Evolutionary conservation across 1,140 invertebrate genomes (phyloP).

Genomic region (Babylonia areolata): DNA sequence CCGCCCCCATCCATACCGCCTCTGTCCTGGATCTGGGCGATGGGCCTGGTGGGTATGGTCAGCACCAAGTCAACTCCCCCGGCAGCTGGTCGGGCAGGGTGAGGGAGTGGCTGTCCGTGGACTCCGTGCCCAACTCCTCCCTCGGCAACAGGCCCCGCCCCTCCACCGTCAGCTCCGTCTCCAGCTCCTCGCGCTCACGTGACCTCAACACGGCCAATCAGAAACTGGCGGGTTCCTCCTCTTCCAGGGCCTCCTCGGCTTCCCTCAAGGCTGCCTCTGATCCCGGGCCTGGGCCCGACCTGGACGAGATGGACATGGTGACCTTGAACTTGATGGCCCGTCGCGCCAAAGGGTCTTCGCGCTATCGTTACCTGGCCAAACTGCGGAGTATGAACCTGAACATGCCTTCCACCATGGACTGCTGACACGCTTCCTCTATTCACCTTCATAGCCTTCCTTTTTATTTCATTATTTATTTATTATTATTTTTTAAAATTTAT

Average conservation of each 20-base stretch:
- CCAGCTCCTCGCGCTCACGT: conserved; percentile 27
- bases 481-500: no score
- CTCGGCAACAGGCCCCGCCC: neutral
- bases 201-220: conserved; percentile 9
- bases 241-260: conserved; percentile 1
- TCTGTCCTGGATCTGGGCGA: neutral
- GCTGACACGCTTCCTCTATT: neutral
- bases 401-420: neutral
- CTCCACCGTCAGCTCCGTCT: conserved; percentile 15
- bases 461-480: no score
- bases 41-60: neutral
- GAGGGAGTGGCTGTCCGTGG: conserved; percentile 12
- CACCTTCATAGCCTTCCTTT: no score
- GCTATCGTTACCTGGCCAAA: conserved; percentile 22
- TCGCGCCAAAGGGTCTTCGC: conserved; percentile 2
- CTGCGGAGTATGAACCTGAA: conserved; percentile 21
- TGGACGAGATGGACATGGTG: conserved; percentile 18
- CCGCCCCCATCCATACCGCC: neutral
- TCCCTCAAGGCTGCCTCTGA: conserved; percentile 12
- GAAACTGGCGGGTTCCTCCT: neutral
- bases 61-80: neutral
- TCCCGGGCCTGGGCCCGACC: conserved; percentile 15
- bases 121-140: neutral
- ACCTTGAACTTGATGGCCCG: conserved; percentile 27
- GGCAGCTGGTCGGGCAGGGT: neutral